Evolutionary conservation across 2,797 vertebrate genomes (phyloP), one percentile per base, ranked within the genome.

Genomic region (Crocidura indochinensis): DNA sequence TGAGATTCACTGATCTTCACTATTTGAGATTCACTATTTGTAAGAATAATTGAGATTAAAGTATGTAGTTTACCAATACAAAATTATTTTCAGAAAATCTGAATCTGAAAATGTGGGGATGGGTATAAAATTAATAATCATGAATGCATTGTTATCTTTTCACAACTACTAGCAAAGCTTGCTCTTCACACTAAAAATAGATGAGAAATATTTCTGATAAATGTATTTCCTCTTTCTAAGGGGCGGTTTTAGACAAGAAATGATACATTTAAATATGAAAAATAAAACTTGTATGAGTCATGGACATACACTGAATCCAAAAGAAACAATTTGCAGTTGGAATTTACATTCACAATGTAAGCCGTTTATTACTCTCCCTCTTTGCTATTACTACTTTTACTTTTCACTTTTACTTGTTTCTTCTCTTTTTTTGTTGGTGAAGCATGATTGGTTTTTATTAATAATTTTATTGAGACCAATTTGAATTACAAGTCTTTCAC

Each of bases 81-180:
- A n/a, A 94, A 24, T 56, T 68, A 95, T 88, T 94, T 91, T 84
- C 69, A 88, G 83, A 87, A 91, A 92, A 92, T 87, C 76, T 84
- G 74, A 93, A 86, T 86, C 47, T n/a, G 31, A 92, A 93, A 69
- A 65, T 49, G 94, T 78, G 68, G 27, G 26, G 74, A 44, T 75
- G 44, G 94, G 47, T 86, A 64, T 94, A 56, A 93, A 94, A 88
- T 84, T 73, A 91, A 94, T 95, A 89, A 72, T 89, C 89, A 77
- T 75, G 76, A 93, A 90, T 29, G 29, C 10, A 22, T 80, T 0
- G 0, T 80, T 80, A 46, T 24, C 17, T 1, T 88, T 31, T 83
- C 46, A 76, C 38, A 4, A 24, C 1, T 86, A 9, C 72, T 91
- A 76, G 85, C 79, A 92, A 89, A 60, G 88, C 93, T 89, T 87